A percentile compares a stretch with the other conserved stretches of the same genome.
These are phyloP conservation scores for Ginglymostoma cirratum DNA, from an alignment of 2,113 vertebrate genomes.

Conservation along the genomic window DNA sequence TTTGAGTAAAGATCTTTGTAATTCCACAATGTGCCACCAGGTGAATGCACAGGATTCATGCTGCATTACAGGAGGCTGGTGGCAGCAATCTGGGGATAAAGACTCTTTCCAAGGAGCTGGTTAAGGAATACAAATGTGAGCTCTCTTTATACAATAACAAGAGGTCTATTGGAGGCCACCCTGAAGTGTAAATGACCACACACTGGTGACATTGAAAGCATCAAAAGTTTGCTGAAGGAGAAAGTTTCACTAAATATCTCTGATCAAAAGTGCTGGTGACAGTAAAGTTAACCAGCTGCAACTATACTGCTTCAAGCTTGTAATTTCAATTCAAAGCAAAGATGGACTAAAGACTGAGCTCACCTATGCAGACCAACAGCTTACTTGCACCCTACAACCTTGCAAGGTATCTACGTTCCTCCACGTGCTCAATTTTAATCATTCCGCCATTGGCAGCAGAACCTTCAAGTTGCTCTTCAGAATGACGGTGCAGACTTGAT, in stretches of 20 bases:
- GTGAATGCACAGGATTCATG: not conserved
- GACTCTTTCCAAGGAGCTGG: not conserved
- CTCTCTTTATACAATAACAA: not conserved
- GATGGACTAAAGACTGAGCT: not conserved
- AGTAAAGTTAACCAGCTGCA: not conserved
- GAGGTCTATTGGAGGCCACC: not conserved
- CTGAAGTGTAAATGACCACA: not conserved
- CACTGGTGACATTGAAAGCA: not conserved
- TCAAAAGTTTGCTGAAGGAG: not conserved
- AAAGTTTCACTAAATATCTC: not conserved
- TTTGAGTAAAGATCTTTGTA: conserved; percentile 12
- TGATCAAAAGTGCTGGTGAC: not conserved
- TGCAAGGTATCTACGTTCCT: not conserved
- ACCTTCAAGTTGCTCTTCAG: not conserved
- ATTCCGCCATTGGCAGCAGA: not conserved
- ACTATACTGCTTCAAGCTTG: not conserved
- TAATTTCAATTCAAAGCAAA: not conserved
- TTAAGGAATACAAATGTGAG: not conserved
- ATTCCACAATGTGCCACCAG: not conserved
- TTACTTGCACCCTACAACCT: not conserved
- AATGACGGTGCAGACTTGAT: no score
- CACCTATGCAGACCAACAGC: not conserved
- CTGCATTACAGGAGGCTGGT: not conserved
- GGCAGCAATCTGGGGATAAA: not conserved
- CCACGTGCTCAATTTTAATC: not conserved